A percentile compares a stretch with the other conserved stretches of the same genome.
Evolutionary conservation across 2,888 invertebrate species (phyloP).

Genomic region (Lumbricus terrestris): DNA sequence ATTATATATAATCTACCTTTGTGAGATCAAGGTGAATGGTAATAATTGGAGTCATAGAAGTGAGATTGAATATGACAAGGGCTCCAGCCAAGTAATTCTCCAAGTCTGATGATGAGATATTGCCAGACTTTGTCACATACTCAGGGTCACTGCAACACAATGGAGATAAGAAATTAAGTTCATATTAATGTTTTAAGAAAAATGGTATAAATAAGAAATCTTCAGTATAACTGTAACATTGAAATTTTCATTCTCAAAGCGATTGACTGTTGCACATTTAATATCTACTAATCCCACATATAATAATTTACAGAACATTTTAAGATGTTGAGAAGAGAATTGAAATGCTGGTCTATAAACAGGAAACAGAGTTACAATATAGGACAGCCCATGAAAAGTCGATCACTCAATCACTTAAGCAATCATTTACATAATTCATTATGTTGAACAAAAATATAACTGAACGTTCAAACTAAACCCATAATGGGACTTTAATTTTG

Average conservation of each 20-base stretch:
- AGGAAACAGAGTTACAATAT: not conserved
- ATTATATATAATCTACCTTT: slow-evolving; percentile 36
- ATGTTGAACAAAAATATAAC: too few species aligned
- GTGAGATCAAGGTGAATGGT: slow-evolving; percentile 43
- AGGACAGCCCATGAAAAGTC: not conserved
- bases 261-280: too few species aligned
- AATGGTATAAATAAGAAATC: not conserved
- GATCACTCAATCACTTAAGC: not conserved
- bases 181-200: not conserved
- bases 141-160: slow-evolving; percentile 19
- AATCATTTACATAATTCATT: not conserved
- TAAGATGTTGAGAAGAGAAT: not conserved
- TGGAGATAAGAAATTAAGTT: not conserved
- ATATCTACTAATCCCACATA: too few species aligned
- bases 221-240: not conserved
- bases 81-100: slow-evolving; percentile 44
- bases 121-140: slow-evolving; percentile 7
- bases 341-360: not conserved
- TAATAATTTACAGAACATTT: not conserved
- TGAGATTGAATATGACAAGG: slow-evolving; percentile 42
- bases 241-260: not conserved
- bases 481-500: too few species aligned
- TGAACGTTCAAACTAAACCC: too few species aligned
- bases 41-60: slow-evolving; percentile 40
- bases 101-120: slow-evolving; percentile 40